Base-by-base conservation (phyloP, 30 jellyfish, hydroid and myxozoan genomes). In the Phacellophora camtschatica region DNA sequence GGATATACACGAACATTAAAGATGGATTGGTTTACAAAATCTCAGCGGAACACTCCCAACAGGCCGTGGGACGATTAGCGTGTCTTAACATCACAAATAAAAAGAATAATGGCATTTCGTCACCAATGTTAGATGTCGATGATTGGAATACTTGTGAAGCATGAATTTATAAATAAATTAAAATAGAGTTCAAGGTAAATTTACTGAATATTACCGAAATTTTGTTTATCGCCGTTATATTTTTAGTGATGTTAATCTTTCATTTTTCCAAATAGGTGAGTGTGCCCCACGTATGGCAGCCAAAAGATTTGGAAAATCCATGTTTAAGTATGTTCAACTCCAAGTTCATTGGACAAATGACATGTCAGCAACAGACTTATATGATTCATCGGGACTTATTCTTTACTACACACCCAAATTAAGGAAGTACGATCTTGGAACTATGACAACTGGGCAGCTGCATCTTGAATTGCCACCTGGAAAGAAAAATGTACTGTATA, bases 271-370 rank as follows among this genome's bases (percentile, higher is more conserved):
- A 2, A 0, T n/a, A 79, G 90, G 90, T 12, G 19, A 27, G n/a
- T 79, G 90, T 34, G 23, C 57, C 66, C 76, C 75, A 7, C 10
- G 20, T n/a, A 49, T 35, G 63, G 75, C 94, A 2, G 94, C 79
- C 24, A 30, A 48, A 6, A 71, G 94, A 10, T 43, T 82, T 54
- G 94, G 94, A 2, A 67, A 67, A 64, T 20, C 74, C 1, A 31
- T 48, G n/a, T 51, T 27, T 86, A 82, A 82, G 53, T 82, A 20
- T 50, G 74, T 37, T 0, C 86, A 71, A 41, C 46, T 82, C 18
- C 94, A 82, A 41, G 82, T 82, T 33, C 94, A 82, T 36, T 82
- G 94, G 94, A 82, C 86, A 5, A 82, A 82, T 54, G 94, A 82
- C 43, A 16, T 30, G 24, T 58, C 56, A 51, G 58, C 35, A 18